phyloP scores from a whole-genome alignment of 2,888 invertebrate species.

The Vesta saturnalis region DNA sequence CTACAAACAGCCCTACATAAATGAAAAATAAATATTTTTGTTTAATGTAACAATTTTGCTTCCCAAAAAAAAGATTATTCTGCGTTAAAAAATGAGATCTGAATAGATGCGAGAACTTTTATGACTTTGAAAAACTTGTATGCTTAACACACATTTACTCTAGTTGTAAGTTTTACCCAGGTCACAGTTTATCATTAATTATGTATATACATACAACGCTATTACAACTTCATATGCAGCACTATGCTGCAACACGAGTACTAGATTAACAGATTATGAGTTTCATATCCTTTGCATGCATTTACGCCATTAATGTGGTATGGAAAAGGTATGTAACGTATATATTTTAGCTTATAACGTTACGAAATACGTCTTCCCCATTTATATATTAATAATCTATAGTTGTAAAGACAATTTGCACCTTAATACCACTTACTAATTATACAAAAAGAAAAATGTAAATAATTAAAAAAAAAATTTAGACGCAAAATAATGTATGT shows the following conservation, averaged over 20 bases:
- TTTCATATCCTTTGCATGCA: background rate
- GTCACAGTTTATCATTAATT: background rate
- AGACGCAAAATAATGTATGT: no score
- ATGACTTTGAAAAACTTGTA: background rate
- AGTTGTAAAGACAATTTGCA: no score
- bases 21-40: background rate
- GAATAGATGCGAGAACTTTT: no score
- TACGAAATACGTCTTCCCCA: background rate
- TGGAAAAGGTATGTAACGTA: background rate
- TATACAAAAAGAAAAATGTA: no score
- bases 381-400: no score
- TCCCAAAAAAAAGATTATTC: no score
- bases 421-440: no score
- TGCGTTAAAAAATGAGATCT: no score
- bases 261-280: background rate
- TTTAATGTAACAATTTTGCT: background rate
- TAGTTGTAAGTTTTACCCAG: background rate
- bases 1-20: no score
- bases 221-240: slow-evolving; percentile 1
- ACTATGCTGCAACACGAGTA: slow-evolving; percentile 1
- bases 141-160: background rate
- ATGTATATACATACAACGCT: background rate
- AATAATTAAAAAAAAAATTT: no score
- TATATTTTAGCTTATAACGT: background rate
- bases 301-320: background rate